Conservation (phyloP, 1,140 invertebrate genomes). For the Hydropsyche tenuis region DNA sequence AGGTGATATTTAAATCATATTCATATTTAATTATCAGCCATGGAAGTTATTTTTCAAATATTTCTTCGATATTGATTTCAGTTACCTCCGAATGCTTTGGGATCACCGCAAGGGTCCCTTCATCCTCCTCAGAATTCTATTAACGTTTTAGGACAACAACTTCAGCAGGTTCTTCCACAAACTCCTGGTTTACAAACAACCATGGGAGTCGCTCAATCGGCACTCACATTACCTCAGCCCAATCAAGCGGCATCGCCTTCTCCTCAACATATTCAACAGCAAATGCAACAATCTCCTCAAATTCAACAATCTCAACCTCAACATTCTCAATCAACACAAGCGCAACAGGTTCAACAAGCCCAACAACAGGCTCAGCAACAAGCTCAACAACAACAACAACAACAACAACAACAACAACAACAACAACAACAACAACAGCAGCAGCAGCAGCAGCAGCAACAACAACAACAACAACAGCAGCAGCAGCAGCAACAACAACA, state of each 20-base stretch:
- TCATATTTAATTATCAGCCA: neutral
- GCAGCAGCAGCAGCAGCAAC: conserved; percentile 50
- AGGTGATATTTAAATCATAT: conserved; percentile 10
- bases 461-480: conserved; percentile 55
- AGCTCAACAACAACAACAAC: conserved; percentile 55
- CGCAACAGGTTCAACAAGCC: conserved; percentile 56
- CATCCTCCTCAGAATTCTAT: conserved; percentile 51
- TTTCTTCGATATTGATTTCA: neutral
- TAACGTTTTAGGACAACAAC: conserved; percentile 32
- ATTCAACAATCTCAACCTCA: conserved; percentile 56
- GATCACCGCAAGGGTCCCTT: conserved; percentile 51
- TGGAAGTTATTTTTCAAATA: neutral
- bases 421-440: conserved; percentile 56
- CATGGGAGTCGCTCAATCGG: conserved; percentile 21
- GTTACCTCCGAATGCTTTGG: conserved; percentile 21
- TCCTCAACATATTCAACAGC: conserved; percentile 58
- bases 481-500: conserved; percentile 49
- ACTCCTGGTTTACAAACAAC: conserved; percentile 32
- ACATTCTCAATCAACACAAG: conserved; percentile 54
- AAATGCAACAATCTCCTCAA: conserved; percentile 55
- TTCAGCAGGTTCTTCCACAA: conserved; percentile 40
- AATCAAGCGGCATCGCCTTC: conserved; percentile 24
- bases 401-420: conserved; percentile 55
- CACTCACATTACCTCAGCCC: conserved; percentile 7
- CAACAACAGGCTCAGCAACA: conserved; percentile 55